Percentiles rank a stretch among this genome's conserved stretches.
phyloP scores from a whole-genome alignment of 2,888 invertebrate genomes.

The Melanotus villosus region DNA sequence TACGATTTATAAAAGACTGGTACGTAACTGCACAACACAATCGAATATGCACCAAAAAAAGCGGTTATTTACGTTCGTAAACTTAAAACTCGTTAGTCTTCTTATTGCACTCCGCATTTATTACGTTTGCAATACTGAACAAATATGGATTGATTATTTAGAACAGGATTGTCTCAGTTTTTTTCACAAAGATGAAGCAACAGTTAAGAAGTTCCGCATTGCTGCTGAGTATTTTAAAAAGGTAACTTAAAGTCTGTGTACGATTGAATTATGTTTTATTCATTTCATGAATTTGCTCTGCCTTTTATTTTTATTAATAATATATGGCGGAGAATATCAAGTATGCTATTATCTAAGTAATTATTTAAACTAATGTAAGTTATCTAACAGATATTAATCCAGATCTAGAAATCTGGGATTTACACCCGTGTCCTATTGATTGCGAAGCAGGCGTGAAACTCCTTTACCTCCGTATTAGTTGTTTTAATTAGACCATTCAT shows the following conservation, averaged over 20 bases:
- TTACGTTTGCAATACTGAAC: neutral
- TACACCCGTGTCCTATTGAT: too few relatives aligned
- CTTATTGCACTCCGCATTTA: neutral
- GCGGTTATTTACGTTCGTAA: neutral
- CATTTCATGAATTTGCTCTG: neutral
- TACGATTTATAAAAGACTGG: too few relatives aligned
- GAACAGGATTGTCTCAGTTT: constrained; percentile 53
- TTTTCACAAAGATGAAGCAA: constrained; percentile 40
- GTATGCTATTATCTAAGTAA: too few relatives aligned
- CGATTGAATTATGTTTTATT: neutral
- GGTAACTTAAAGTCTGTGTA: constrained; percentile 1
- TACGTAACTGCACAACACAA: too few relatives aligned
- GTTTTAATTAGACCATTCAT: too few relatives aligned
- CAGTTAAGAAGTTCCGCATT: constrained; percentile 52
- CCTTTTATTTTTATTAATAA: too few relatives aligned
- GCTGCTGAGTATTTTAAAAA: constrained; percentile 21
- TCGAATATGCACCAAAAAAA: neutral
- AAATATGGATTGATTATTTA: constrained; percentile 49
- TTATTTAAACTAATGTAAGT: too few relatives aligned
- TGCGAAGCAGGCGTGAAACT: too few relatives aligned
- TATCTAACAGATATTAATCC: too few relatives aligned
- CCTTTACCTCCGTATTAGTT: too few relatives aligned
- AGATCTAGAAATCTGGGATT: too few relatives aligned
- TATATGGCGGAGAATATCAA: too few relatives aligned
- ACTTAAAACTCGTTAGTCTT: neutral